Conservation (phyloP, 2,113 vertebrate genomes). For the Fregetta grallaria region DNA sequence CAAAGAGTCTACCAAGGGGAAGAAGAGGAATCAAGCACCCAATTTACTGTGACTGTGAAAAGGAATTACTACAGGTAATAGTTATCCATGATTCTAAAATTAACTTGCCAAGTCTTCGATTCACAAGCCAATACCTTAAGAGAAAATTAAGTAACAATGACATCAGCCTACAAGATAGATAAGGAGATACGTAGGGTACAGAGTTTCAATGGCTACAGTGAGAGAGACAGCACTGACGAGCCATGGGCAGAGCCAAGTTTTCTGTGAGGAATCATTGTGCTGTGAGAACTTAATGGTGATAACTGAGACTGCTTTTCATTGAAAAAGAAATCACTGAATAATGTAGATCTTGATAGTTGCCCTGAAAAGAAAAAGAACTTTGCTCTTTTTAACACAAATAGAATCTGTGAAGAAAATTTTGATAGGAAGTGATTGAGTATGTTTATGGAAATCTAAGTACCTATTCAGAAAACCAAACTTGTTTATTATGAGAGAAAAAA, state of each 20-base stretch:
- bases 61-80: neutral
- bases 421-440: neutral
- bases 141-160: neutral
- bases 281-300: neutral
- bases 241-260: neutral
- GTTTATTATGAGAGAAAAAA: neutral
- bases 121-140: neutral
- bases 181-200: too few relatives aligned
- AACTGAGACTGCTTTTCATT: neutral
- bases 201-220: neutral
- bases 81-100: neutral
- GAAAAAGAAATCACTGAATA: neutral
- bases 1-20: neutral
- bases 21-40: neutral
- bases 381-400: neutral
- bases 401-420: neutral
- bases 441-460: neutral
- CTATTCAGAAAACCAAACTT: neutral
- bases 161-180: neutral
- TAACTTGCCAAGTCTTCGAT: neutral
- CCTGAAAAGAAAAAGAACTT: neutral
- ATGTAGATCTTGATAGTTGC: neutral
- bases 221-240: neutral
- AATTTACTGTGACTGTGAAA: neutral
- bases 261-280: neutral